A percentile compares a stretch with the other conserved stretches of the same genome.
Conservation (phyloP, 1,140 invertebrate genomes). For the Babylonia areolata region DNA sequence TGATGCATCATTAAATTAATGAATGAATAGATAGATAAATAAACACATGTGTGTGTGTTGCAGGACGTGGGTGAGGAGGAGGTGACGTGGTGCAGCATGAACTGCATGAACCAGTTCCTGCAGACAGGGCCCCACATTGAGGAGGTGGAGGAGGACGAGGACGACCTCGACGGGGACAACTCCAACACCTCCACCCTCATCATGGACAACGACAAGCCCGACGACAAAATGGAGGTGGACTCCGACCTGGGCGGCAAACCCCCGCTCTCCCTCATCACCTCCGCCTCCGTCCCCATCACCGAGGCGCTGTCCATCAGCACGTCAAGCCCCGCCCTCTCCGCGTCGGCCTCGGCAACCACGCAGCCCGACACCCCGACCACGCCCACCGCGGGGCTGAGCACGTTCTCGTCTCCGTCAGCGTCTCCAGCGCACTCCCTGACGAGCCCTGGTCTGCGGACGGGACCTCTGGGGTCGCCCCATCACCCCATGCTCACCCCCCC, state of each 20-base stretch:
- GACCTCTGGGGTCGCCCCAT: conserved; percentile 30
- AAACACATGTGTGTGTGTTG: no score
- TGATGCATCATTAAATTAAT: no score
- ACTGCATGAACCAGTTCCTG: conserved; percentile 88
- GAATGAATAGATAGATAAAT: no score
- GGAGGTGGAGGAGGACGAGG: conserved; percentile 22
- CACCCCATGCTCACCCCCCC: conserved; percentile 45
- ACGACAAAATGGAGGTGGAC: conserved; percentile 79
- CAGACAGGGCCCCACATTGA: conserved; percentile 10
- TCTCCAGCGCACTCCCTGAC: conserved; percentile 25
- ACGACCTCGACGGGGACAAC: conserved; percentile 3
- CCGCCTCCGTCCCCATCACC: conserved; percentile 8
- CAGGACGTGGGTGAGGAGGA: conserved; percentile 74
- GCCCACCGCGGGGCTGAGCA: conserved; percentile 13
- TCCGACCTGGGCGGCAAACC: neutral
- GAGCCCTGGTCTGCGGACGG: conserved; percentile 8
- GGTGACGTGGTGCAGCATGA: conserved; percentile 85
- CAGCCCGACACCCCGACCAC: conserved; percentile 43
- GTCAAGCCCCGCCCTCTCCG: conserved; percentile 46
- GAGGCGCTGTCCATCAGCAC: conserved; percentile 49
- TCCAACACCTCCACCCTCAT: conserved; percentile 80
- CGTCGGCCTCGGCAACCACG: conserved; percentile 50
- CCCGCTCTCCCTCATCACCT: neutral
- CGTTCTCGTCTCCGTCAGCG: conserved; percentile 11
- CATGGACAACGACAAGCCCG: conserved; percentile 79